These are phyloP conservation scores for Myathropa florea DNA, from an alignment of 2,888 invertebrate species.

Conservation along the genomic window DNA sequence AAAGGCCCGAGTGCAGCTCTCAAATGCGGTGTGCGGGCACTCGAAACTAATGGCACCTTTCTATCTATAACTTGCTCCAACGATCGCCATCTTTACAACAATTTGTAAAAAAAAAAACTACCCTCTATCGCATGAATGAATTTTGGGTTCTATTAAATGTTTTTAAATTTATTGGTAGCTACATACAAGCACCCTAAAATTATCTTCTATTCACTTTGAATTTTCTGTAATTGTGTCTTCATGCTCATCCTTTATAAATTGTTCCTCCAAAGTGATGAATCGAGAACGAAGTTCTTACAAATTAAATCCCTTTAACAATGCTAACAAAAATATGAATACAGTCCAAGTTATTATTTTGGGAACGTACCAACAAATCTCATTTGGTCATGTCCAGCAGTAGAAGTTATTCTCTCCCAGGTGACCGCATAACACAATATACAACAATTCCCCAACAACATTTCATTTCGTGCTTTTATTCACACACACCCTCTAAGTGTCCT, in stretches of 20 bases:
- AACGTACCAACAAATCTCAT: slow-evolving; percentile 2
- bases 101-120: too few relatives aligned
- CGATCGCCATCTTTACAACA: too few relatives aligned
- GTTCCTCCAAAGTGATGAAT: not conserved
- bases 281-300: not conserved
- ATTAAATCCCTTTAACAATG: not conserved
- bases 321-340: not conserved
- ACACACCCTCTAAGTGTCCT: slow-evolving; percentile 30
- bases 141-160: too few relatives aligned
- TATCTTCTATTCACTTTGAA: too few relatives aligned
- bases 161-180: too few relatives aligned
- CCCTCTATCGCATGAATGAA: too few relatives aligned
- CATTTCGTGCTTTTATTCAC: not conserved
- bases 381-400: not conserved
- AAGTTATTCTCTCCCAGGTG: slow-evolving; percentile 25
- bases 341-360: not conserved
- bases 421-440: slow-evolving; percentile 10
- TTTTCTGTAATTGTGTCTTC: not conserved
- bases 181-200: too few relatives aligned
- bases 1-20: too few relatives aligned
- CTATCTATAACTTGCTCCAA: too few relatives aligned
- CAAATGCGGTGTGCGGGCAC: too few relatives aligned
- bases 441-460: not conserved
- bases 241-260: too few relatives aligned
- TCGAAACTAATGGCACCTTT: too few relatives aligned